A percentile compares a stretch with the other conserved stretches of the same genome.
Conservation (phyloP, 2,888 invertebrate species). For the Camptogramma bilineatum region DNA sequence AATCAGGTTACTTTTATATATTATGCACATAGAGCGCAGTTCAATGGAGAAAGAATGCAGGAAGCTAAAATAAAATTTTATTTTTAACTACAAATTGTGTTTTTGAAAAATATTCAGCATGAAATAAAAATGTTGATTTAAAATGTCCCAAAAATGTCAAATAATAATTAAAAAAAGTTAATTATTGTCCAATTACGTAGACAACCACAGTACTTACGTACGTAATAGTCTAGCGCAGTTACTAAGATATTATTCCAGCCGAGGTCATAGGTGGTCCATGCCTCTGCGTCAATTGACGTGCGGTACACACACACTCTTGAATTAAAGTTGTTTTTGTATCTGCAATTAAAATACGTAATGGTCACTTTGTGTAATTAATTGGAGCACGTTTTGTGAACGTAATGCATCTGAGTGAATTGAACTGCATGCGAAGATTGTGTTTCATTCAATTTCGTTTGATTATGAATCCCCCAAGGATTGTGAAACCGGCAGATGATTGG, state of each 20-base stretch:
- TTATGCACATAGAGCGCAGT: no score
- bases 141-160: no score
- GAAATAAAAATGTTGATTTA: no score
- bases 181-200: no score
- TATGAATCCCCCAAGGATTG: background rate
- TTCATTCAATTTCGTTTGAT: background rate
- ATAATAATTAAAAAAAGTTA: no score
- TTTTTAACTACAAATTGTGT: no score
- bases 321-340: conserved; percentile 12
- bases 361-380: conserved; percentile 10
- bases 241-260: conserved; percentile 3
- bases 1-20: no score
- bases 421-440: background rate
- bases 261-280: conserved; percentile 12
- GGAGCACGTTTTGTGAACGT: conserved; percentile 10
- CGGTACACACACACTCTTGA: conserved; percentile 1
- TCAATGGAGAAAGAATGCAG: no score
- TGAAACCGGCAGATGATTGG: no score
- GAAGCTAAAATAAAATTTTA: no score
- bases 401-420: background rate
- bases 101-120: no score
- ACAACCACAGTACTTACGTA: no score
- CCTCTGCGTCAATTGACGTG: conserved; percentile 14
- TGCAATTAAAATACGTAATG: conserved; percentile 24
- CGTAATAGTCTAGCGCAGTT: background rate